Conservation (phyloP, 1,140 invertebrate species). For the Bicyclus anynana region DNA sequence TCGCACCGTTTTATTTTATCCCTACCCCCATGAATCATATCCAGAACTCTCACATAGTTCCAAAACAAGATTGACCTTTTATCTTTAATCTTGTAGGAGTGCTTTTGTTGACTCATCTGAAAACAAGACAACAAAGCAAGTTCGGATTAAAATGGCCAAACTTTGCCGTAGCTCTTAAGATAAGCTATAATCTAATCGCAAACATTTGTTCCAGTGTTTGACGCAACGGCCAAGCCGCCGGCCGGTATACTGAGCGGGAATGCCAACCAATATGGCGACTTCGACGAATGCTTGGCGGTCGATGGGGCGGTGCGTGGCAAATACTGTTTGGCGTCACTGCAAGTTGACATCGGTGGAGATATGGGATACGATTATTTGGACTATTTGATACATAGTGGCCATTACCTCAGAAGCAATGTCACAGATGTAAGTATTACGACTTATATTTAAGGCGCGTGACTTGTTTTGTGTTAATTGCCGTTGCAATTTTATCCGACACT, state of each 20-base stretch:
- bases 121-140: slow-evolving; percentile 21
- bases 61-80: slow-evolving; percentile 31
- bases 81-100: slow-evolving; percentile 32
- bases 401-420: slow-evolving; percentile 78
- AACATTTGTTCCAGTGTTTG: slow-evolving; percentile 79
- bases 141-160: slow-evolving; percentile 28
- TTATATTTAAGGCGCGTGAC: no score
- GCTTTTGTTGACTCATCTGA: slow-evolving; percentile 29
- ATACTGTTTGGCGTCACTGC: slow-evolving; percentile 79
- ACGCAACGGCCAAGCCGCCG: slow-evolving; percentile 79
- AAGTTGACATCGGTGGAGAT: slow-evolving; percentile 67
- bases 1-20: background rate
- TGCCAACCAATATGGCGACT: slow-evolving; percentile 81
- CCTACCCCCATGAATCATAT: slow-evolving; percentile 3
- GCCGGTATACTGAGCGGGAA: slow-evolving; percentile 81
- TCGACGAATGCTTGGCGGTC: slow-evolving; percentile 78
- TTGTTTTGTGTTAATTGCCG: no score
- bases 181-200: slow-evolving; percentile 1
- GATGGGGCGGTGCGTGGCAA: slow-evolving; percentile 74
- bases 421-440: slow-evolving; percentile 78
- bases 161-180: slow-evolving; percentile 14
- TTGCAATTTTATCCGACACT: no score
- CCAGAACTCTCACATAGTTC: slow-evolving; percentile 19
- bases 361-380: slow-evolving; percentile 68
- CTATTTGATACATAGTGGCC: slow-evolving; percentile 78